These are phyloP conservation scores for Meloidogyne exigua DNA, from an alignment of 1,140 invertebrate genomes.

Conservation along the genomic window DNA sequence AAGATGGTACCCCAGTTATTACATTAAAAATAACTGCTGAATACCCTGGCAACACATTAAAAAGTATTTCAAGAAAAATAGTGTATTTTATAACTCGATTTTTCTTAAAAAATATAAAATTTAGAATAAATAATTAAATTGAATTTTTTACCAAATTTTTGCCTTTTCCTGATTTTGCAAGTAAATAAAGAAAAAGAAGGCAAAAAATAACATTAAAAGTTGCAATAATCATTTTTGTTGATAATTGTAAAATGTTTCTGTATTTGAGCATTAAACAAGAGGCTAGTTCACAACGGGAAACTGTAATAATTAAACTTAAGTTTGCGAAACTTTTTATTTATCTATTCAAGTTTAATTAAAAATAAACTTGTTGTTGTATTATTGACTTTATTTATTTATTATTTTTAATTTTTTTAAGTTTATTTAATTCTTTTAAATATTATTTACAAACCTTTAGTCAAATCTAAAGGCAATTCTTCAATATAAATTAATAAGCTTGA, in stretches of 20 bases:
- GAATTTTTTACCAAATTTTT: background rate
- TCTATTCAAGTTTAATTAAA: too few relatives aligned
- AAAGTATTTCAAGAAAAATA: slow-evolving; percentile 10
- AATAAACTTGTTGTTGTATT: too few relatives aligned
- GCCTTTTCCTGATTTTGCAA: background rate
- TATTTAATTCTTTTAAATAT: too few relatives aligned
- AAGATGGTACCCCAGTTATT: background rate
- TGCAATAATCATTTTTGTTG: slow-evolving; percentile 6
- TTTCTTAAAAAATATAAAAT: slow-evolving; percentile 3
- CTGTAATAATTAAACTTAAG: background rate
- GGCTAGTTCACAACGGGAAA: background rate
- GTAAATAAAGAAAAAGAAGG: slow-evolving; percentile 1
- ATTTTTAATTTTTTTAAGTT: too few relatives aligned
- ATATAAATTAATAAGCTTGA: slow-evolving; percentile 10
- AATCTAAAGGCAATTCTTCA: slow-evolving; percentile 9
- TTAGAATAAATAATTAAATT: background rate
- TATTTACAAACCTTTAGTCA: slow-evolving; percentile 3
- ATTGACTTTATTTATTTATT: too few relatives aligned
- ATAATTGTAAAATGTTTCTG: background rate
- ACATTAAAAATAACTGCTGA: slow-evolving; percentile 3
- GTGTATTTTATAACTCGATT: slow-evolving; percentile 19
- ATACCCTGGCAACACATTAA: slow-evolving; percentile 12
- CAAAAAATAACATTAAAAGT: slow-evolving; percentile 7
- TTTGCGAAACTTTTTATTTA: too few relatives aligned
- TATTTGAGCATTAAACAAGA: slow-evolving; percentile 6